Base-by-base conservation (phyloP, 1,140 invertebrate genomes). In the Sitodiplosis mosellana region DNA sequence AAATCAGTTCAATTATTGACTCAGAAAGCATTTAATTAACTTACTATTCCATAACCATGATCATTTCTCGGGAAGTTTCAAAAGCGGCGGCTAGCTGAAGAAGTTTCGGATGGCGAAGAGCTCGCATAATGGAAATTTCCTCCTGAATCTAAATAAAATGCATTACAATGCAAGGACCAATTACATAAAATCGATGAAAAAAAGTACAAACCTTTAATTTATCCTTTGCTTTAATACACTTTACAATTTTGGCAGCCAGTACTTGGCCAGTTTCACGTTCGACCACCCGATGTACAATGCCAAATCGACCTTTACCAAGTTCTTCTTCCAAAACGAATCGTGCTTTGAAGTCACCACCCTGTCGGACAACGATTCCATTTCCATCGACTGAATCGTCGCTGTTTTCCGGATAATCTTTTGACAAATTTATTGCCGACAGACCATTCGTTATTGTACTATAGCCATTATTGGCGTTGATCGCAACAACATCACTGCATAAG, bases 21-120 rank as follows among this genome's bases (percentile, higher is more conserved):
- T 49, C 22, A 49, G 14, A 18, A 49, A 52, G 44, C 34, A 48
- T 38, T 41, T 6, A 47, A 41, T 37, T 37, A n/a, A 80, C 86
- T 82, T 73, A 94, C 90, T 89, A 93, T 74, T 97, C 91, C 58
- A 87, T 87, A 18, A 97, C 76, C 70, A 97, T 83, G 22, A 90
- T 76, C 60, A 90, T 85, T 67, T 95, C 87, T 51, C 80, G 74
- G 14, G 78, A 74, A 56, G 77, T 80, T 53, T 92, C 86, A 61
- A 83, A 96, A 19, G 89, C 89, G 36, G 87, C 88, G 2, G 81
- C 74, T 15, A 98, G 65, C 58, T 87, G 81, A 4, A 97, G 70
- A 0, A 97, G 70, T 61, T 91, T 92, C 0, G 88, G 87, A 71
- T 97, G 92, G 41, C 78, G 73, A 40, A 97, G 67, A 12, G 77